Conservation (phyloP, 2,888 invertebrate species). For the Schizaphis graminum region DNA sequence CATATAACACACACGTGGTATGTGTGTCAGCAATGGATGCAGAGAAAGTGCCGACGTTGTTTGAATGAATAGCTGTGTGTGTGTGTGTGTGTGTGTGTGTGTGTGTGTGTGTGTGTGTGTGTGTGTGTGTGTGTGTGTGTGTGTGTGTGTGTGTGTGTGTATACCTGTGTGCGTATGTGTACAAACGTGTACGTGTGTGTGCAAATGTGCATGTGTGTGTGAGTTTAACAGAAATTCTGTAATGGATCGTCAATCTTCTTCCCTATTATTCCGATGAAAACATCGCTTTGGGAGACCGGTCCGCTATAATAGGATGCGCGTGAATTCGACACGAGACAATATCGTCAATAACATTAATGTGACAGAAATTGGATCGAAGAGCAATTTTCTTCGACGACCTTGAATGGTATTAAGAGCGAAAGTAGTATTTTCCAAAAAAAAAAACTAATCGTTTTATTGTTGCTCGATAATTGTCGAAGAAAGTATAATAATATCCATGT, state of each 20-base stretch:
- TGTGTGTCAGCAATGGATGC: constrained; percentile 61
- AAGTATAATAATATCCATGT: constrained; percentile 16
- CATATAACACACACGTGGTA: constrained; percentile 62
- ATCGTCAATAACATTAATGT: neutral
- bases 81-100: neutral
- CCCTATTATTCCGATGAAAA: constrained; percentile 15
- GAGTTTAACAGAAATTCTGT: constrained; percentile 41
- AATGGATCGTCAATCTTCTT: constrained; percentile 50
- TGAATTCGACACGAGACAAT: constrained; percentile 6
- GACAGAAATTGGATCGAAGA: constrained; percentile 21
- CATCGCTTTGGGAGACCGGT: constrained; percentile 1
- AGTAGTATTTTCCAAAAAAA: constrained; percentile 6
- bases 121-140: neutral
- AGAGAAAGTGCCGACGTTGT: constrained; percentile 63
- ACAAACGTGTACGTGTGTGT: neutral
- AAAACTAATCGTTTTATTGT: constrained; percentile 12
- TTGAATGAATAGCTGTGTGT: constrained; percentile 46
- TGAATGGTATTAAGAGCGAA: constrained; percentile 54
- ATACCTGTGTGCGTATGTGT: neutral
- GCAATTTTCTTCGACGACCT: constrained; percentile 37
- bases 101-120: neutral
- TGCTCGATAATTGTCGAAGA: constrained; percentile 11
- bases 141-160: neutral
- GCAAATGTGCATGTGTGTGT: neutral
- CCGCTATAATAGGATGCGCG: neutral